Evolutionary conservation across 2,888 invertebrate species (phyloP).

Genomic region (Lumbricus terrestris): DNA sequence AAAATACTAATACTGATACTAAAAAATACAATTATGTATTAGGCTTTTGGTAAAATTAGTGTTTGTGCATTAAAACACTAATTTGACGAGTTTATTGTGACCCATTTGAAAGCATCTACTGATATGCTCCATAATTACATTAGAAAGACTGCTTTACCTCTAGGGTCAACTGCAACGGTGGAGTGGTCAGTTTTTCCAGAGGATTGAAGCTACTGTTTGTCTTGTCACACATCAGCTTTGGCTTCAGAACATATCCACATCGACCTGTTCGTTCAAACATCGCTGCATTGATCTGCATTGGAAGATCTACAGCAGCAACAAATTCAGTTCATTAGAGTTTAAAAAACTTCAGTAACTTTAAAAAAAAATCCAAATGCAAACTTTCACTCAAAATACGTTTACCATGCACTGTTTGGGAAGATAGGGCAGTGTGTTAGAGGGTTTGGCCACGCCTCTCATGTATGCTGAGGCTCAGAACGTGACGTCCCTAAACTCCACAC

Average conservation of each 20-base stretch:
- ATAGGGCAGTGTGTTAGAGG: no score
- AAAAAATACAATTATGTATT: neutral
- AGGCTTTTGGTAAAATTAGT: neutral
- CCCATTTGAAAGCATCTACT: neutral
- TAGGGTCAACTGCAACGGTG: constrained; percentile 60
- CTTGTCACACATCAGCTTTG: constrained; percentile 84
- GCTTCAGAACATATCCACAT: constrained; percentile 85
- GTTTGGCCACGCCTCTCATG: no score
- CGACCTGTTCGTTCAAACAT: constrained; percentile 89
- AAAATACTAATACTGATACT: neutral
- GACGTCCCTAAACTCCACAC: no score
- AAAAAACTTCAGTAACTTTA: no score
- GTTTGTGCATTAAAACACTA: neutral
- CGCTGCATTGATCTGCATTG: constrained; percentile 84
- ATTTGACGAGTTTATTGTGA: neutral
- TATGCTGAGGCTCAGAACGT: no score
- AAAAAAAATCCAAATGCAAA: no score
- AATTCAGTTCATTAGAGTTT: neutral
- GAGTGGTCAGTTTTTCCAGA: constrained; percentile 80
- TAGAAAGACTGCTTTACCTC: neutral
- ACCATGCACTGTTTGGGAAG: no score
- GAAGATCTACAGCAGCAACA: constrained; percentile 65
- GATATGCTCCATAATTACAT: neutral
- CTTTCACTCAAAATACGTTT: no score
- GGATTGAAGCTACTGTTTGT: constrained; percentile 78